A percentile compares a stretch with the other conserved stretches of the same genome.
These are phyloP conservation scores for Caenorhabditis wallacei DNA, from an alignment of 2,888 invertebrate species.

Conservation along the genomic window DNA sequence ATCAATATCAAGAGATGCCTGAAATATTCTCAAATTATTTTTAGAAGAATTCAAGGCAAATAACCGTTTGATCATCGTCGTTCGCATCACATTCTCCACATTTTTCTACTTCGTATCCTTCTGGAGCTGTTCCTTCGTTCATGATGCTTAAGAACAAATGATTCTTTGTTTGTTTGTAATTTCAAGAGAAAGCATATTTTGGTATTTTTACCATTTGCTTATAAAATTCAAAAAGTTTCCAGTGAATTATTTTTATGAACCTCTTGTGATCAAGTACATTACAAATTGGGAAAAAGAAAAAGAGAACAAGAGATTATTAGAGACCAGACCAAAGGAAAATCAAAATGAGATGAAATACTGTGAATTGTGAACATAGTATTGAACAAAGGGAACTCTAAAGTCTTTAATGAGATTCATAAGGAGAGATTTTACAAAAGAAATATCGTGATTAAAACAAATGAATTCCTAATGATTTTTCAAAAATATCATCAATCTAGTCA, in stretches of 20 bases:
- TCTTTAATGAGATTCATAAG: conserved; percentile 12
- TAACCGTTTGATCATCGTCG: conserved; percentile 48
- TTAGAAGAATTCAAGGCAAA: neutral
- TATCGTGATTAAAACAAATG: neutral
- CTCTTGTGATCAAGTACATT: neutral
- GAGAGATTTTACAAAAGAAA: neutral
- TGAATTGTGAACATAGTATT: neutral
- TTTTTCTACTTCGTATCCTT: conserved; percentile 65
- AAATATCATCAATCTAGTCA: neutral
- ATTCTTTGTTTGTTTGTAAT: neutral
- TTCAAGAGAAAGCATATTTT: too few species aligned
- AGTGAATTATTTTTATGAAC: neutral
- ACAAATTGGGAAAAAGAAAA: neutral
- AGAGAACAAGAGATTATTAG: neutral
- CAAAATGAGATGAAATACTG: conserved; percentile 3
- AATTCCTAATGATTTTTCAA: conserved; percentile 1
- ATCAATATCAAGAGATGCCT: neutral
- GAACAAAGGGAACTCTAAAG: conserved; percentile 4
- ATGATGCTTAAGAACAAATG: conserved; percentile 12
- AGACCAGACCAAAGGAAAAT: conserved; percentile 1
- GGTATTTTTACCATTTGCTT: neutral
- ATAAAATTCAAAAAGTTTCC: conserved; percentile 2
- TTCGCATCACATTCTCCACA: conserved; percentile 62
- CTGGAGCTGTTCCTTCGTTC: conserved; percentile 60
- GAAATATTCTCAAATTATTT: conserved; percentile 1